Evolutionary conservation across 1,140 invertebrate genomes (phyloP).

Genomic region (Leptinotarsa undecemlineata): DNA sequence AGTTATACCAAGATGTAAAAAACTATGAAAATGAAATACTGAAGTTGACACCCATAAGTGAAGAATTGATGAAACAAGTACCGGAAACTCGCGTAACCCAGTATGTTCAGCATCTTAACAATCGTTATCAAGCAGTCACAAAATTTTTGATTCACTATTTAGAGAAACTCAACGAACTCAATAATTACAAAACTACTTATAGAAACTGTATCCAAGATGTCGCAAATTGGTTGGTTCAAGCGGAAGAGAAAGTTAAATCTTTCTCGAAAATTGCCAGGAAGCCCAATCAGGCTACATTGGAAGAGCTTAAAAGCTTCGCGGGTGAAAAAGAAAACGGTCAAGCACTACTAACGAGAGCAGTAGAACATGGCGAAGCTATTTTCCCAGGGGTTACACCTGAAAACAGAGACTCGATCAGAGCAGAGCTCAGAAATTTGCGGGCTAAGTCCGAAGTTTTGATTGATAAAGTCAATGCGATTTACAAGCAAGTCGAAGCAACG

Average conservation of each 20-base stretch:
- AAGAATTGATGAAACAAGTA: conserved; percentile 73
- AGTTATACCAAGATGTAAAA: conserved; percentile 66
- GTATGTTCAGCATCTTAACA: conserved; percentile 76
- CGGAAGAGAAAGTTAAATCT: conserved; percentile 71
- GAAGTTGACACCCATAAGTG: conserved; percentile 68
- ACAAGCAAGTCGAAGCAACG: conserved; percentile 84
- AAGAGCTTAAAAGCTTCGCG: conserved; percentile 74
- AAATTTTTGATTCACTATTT: conserved; percentile 73
- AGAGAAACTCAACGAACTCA: conserved; percentile 69
- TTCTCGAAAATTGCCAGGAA: conserved; percentile 71
- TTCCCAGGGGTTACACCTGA: conserved; percentile 85
- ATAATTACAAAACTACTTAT: conserved; percentile 70
- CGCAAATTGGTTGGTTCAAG: conserved; percentile 77
- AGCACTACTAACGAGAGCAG: conserved; percentile 74
- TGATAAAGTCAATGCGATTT: conserved; percentile 80
- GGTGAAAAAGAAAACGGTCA: conserved; percentile 80
- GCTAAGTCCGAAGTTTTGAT: conserved; percentile 82
- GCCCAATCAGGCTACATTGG: conserved; percentile 69
- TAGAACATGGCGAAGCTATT: conserved; percentile 84
- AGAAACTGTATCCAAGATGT: conserved; percentile 69
- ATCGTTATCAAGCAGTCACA: conserved; percentile 73
- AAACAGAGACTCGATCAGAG: conserved; percentile 80
- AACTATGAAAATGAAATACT: conserved; percentile 69
- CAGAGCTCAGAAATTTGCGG: conserved; percentile 78
- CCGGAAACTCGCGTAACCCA: conserved; percentile 82